phyloP scores from a whole-genome alignment of 2,888 invertebrate genomes.

The Drosophila atripex region DNA sequence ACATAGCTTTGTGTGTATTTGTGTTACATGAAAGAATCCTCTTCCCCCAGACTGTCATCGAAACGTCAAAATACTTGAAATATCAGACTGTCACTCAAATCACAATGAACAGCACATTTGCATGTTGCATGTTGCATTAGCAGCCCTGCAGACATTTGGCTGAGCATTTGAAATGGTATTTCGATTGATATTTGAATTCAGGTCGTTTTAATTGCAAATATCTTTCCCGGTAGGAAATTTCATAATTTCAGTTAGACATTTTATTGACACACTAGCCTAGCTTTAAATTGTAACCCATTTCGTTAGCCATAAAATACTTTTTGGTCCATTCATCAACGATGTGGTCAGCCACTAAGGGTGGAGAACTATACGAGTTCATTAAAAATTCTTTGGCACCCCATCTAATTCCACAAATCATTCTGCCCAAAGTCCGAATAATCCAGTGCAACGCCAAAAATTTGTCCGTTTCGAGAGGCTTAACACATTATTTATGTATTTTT shows the following conservation, averaged over 20 bases:
- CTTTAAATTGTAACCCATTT: background rate
- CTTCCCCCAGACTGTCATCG: slow-evolving; percentile 16
- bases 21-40: background rate
- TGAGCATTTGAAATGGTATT: background rate
- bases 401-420: slow-evolving; percentile 42
- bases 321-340: slow-evolving; percentile 17
- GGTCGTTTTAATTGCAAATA: background rate
- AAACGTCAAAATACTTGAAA: slow-evolving; percentile 27
- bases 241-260: background rate
- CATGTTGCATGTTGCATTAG: slow-evolving; percentile 3
- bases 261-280: background rate
- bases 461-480: slow-evolving; percentile 41
- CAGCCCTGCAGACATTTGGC: background rate
- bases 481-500: slow-evolving; percentile 37
- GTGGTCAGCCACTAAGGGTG: background rate
- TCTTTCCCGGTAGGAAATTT: background rate
- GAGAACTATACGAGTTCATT: slow-evolving; percentile 26
- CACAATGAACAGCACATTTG: slow-evolving; percentile 19
- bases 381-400: slow-evolving; percentile 30
- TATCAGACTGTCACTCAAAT: slow-evolving; percentile 16
- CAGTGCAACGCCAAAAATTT: slow-evolving; percentile 46
- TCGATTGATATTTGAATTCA: background rate
- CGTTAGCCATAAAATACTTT: background rate
- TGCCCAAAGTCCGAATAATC: slow-evolving; percentile 31
- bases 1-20: background rate